Conservation (phyloP, 2,797 vertebrate genomes). For the Lepidocolaptes lacrymiger region DNA sequence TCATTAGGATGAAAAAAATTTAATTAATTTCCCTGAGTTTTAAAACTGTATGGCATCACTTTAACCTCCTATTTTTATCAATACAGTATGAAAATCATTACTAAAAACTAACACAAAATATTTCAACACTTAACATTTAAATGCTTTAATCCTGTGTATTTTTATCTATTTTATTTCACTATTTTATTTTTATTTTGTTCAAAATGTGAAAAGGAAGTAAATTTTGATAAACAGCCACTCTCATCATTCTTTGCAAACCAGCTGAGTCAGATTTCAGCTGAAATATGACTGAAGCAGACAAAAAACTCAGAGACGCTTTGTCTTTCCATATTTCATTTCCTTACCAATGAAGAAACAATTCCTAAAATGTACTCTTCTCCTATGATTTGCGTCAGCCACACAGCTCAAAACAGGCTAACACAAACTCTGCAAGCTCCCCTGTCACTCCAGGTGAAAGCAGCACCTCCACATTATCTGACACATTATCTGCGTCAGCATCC, state of each 20-base stretch:
- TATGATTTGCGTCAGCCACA: slow-evolving; percentile 52
- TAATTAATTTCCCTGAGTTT: background rate
- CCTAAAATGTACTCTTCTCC: slow-evolving; percentile 48
- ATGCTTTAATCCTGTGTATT: background rate
- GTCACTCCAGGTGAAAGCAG: slow-evolving; percentile 56
- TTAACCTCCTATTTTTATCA: background rate
- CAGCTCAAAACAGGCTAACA: slow-evolving; percentile 20
- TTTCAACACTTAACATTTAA: background rate
- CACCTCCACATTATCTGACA: background rate
- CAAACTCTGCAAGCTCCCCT: background rate
- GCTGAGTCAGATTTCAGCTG: background rate
- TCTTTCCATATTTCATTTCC: slow-evolving; percentile 55
- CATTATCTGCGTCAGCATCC: slow-evolving; percentile 55
- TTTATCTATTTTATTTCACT: background rate
- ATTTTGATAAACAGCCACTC: slow-evolving; percentile 8
- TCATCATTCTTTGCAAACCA: background rate
- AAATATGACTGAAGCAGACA: slow-evolving; percentile 22
- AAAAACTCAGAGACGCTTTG: background rate
- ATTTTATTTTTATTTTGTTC: background rate
- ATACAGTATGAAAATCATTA: background rate
- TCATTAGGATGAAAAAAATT: background rate
- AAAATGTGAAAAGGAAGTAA: background rate
- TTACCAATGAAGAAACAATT: slow-evolving; percentile 62
- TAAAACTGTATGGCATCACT: background rate
- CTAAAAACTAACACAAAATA: background rate